Evolutionary conservation across 2,888 invertebrate genomes (phyloP).

Genomic region (Digitonthophagus gazella): DNA sequence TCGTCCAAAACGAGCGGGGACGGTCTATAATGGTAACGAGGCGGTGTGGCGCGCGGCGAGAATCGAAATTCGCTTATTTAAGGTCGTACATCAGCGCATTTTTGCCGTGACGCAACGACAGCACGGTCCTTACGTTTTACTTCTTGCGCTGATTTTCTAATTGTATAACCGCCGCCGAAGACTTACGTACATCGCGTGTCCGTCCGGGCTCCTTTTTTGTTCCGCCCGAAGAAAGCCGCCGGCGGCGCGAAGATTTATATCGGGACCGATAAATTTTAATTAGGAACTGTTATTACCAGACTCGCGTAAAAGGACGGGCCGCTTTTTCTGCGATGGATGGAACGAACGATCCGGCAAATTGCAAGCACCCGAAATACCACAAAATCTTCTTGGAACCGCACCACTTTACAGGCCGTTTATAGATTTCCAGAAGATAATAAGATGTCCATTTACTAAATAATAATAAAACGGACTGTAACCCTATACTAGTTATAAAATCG

Average conservation of each 20-base stretch:
- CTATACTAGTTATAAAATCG: neutral
- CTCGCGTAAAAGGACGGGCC: conserved; percentile 8
- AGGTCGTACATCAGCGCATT: conserved; percentile 27
- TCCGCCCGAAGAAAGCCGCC: conserved; percentile 3
- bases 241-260: conserved; percentile 8
- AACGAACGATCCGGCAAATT: neutral
- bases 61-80: conserved; percentile 34
- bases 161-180: conserved; percentile 11
- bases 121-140: conserved; percentile 1
- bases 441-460: neutral
- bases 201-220: conserved; percentile 3
- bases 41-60: conserved; percentile 23
- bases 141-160: conserved; percentile 10
- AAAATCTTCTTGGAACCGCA: neutral
- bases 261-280: conserved; percentile 14
- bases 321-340: neutral
- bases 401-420: neutral
- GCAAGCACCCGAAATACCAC: neutral
- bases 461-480: neutral
- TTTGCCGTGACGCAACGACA: conserved; percentile 13
- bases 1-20: neutral
- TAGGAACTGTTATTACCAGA: conserved; percentile 14
- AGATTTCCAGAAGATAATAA: neutral
- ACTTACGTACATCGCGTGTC: neutral
- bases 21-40: conserved; percentile 5